Conservation (phyloP, 1,140 invertebrate genomes). For the Harpegnathos saltator region DNA sequence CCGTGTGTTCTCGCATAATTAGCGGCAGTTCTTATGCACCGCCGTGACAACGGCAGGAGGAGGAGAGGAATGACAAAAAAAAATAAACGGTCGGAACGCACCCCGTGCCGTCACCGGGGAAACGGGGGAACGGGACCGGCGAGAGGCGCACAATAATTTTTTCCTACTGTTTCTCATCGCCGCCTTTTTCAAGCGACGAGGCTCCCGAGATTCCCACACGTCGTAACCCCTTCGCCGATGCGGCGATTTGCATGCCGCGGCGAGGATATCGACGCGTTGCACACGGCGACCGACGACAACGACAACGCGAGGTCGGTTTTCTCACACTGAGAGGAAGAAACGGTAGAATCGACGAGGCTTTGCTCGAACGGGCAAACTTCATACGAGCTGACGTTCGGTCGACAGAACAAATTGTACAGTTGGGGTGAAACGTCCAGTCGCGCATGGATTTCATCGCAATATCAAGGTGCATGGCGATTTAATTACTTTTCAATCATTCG, state of each 20-base stretch:
- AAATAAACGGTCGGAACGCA: conserved; percentile 55
- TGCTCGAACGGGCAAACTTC: too few relatives aligned
- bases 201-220: conserved; percentile 42
- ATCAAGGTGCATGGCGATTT: too few relatives aligned
- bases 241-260: conserved; percentile 50
- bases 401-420: too few relatives aligned
- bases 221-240: conserved; percentile 4
- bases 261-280: conserved; percentile 35
- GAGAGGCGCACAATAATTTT: conserved; percentile 38
- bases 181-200: conserved; percentile 13
- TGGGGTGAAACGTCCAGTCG: too few relatives aligned
- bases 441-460: too few relatives aligned
- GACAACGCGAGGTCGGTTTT: conserved; percentile 12
- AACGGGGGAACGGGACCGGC: neutral
- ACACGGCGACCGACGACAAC: neutral
- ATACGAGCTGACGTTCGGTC: too few relatives aligned
- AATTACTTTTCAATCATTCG: too few relatives aligned
- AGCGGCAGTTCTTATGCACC: conserved; percentile 74
- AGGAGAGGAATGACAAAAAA: too few relatives aligned
- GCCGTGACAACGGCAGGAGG: conserved; percentile 63
- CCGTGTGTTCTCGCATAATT: conserved; percentile 81
- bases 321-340: neutral
- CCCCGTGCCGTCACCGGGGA: neutral
- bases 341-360: too few relatives aligned
- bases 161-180: conserved; percentile 56